These are phyloP conservation scores for Psilanteris sp. DNA, from an alignment of 1,140 invertebrate species.

Conservation along the genomic window DNA sequence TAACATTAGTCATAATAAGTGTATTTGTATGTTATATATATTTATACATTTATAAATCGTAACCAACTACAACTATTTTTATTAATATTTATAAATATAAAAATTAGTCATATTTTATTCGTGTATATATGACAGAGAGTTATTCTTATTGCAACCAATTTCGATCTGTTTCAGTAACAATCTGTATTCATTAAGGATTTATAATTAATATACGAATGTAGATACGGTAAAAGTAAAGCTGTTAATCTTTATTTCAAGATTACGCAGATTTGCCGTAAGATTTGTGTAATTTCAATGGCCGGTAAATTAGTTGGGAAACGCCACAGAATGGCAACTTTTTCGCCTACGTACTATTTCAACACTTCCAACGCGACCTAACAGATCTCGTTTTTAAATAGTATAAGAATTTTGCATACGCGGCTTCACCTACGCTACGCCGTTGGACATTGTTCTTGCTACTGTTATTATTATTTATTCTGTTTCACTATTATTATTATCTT, in stretches of 20 bases:
- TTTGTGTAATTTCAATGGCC: slow-evolving; percentile 17
- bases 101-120: too few relatives aligned
- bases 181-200: too few relatives aligned
- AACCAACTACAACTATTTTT: too few relatives aligned
- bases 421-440: slow-evolving; percentile 31
- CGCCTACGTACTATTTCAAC: slow-evolving; percentile 50
- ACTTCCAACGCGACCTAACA: slow-evolving; percentile 17
- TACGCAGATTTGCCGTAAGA: slow-evolving; percentile 9
- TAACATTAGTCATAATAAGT: too few relatives aligned
- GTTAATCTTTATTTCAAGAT: slow-evolving; percentile 12
- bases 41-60: too few relatives aligned
- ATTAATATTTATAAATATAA: too few relatives aligned
- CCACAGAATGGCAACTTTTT: slow-evolving; percentile 33
- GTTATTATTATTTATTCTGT: slow-evolving; percentile 13
- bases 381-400: slow-evolving; percentile 38
- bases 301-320: slow-evolving; percentile 35
- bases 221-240: neutral
- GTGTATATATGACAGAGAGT: too few relatives aligned
- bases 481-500: slow-evolving; percentile 10
- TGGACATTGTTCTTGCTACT: neutral
- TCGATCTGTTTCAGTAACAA: too few relatives aligned
- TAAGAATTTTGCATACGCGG: slow-evolving; percentile 4
- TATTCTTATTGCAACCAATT: too few relatives aligned
- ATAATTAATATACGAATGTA: too few relatives aligned
- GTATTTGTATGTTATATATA: too few relatives aligned